A percentile compares a stretch with the other conserved stretches of the same genome.
Conservation (phyloP, 2,113 vertebrate genomes). For the Verasper variegatus region DNA sequence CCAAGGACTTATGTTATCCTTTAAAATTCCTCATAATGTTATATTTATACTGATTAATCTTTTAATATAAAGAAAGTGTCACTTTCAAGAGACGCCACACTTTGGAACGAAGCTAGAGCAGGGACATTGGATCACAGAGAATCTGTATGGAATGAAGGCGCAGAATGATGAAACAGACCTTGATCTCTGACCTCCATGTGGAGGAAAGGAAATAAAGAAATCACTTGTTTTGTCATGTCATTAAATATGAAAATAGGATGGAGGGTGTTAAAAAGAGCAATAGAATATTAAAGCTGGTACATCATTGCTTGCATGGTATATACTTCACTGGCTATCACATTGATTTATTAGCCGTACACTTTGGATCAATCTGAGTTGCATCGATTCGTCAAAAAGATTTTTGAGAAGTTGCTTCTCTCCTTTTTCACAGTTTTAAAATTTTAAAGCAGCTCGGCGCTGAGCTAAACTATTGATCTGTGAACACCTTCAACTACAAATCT, state of each 20-base stretch:
- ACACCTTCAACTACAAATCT: constrained; percentile 49
- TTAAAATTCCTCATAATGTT: constrained; percentile 28
- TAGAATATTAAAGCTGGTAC: constrained; percentile 1
- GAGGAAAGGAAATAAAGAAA: background rate
- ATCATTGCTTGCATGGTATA: background rate
- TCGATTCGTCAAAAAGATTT: constrained; percentile 14
- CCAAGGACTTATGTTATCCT: constrained; percentile 2
- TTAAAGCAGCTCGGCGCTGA: constrained; percentile 24
- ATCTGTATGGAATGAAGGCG: background rate
- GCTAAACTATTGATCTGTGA: constrained; percentile 53
- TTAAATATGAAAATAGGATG: background rate
- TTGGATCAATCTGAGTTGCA: background rate
- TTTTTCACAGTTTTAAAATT: constrained; percentile 3
- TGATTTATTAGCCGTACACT: background rate
- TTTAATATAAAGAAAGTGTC: background rate
- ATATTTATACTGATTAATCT: constrained; percentile 14
- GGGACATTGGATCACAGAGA: background rate
- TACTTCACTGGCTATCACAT: constrained; percentile 7
- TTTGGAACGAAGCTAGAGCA: background rate
- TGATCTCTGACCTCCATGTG: background rate
- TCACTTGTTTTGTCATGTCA: constrained; percentile 1
- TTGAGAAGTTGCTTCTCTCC: background rate
- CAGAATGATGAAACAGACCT: background rate
- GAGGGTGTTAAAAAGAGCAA: background rate
- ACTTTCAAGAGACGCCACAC: background rate